Percentiles rank a stretch among this genome's conserved stretches.
phyloP scores from a whole-genome alignment of 2,888 invertebrate species.

The Lacanobia wlatinum region DNA sequence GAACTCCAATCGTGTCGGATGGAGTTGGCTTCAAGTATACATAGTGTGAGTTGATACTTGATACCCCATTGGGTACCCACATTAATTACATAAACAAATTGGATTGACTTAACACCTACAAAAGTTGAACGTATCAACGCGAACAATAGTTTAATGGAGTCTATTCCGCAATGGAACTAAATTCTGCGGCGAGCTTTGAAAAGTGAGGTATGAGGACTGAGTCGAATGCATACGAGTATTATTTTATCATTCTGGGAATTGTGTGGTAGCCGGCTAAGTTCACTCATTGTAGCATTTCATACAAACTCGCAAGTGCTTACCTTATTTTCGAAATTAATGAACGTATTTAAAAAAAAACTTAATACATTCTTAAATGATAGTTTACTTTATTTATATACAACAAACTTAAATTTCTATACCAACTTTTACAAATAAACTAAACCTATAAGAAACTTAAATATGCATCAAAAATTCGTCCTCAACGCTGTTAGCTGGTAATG shows the following conservation, averaged over 20 bases:
- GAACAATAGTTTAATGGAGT: constrained; percentile 50
- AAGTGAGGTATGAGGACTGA: constrained; percentile 37
- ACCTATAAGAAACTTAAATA: too few relatives aligned
- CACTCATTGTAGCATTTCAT: neutral
- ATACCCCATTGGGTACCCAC: constrained; percentile 28
- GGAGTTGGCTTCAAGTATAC: constrained; percentile 20
- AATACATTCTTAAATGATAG: neutral
- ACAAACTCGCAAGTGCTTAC: too few relatives aligned
- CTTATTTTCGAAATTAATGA: too few relatives aligned
- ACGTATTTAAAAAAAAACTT: too few relatives aligned
- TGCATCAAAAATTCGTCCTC: too few relatives aligned
- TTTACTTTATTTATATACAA: too few relatives aligned
- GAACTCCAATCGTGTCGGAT: constrained; percentile 32
- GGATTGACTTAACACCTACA: constrained; percentile 51
- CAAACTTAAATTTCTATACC: too few relatives aligned
- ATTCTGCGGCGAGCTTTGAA: constrained; percentile 42
- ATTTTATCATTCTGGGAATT: constrained; percentile 26
- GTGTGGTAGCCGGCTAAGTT: neutral
- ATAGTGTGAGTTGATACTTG: constrained; percentile 33
- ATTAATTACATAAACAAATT: constrained; percentile 51
- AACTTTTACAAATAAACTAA: too few relatives aligned
- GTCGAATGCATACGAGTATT: constrained; percentile 18
- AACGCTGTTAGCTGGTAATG: too few relatives aligned
- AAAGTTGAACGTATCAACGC: constrained; percentile 42
- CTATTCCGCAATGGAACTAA: constrained; percentile 31